Conservation (phyloP, 2,797 vertebrate species). For the Gymnocypris eckloni region DNA sequence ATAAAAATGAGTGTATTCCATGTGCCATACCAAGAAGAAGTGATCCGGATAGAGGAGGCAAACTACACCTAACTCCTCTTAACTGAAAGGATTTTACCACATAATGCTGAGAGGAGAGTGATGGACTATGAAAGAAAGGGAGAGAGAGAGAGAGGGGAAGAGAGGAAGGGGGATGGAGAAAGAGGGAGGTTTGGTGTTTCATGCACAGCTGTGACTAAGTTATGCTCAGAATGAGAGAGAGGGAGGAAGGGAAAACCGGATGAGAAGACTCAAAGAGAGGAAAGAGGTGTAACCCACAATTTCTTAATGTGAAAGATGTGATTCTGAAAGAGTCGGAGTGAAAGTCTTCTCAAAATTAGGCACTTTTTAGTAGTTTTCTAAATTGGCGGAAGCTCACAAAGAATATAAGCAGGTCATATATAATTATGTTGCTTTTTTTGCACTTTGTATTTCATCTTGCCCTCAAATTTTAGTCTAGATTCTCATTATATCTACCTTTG, state of each 20-base stretch:
- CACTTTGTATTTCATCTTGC: background rate
- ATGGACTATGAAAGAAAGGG: slow-evolving; percentile 32
- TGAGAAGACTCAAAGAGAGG: slow-evolving; percentile 44
- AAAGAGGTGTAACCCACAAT: slow-evolving; percentile 33
- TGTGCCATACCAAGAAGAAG: slow-evolving; percentile 71
- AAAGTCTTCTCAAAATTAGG: background rate
- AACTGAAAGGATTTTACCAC: slow-evolving; percentile 40
- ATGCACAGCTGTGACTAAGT: slow-evolving; percentile 45
- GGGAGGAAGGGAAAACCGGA: slow-evolving; percentile 41
- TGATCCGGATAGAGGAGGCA: slow-evolving; percentile 1
- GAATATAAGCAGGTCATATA: background rate
- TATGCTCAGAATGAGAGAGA: slow-evolving; percentile 41
- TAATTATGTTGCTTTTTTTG: background rate
- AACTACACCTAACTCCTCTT: background rate
- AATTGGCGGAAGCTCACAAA: background rate
- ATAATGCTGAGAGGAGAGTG: slow-evolving; percentile 44
- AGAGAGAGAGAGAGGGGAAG: slow-evolving; percentile 26
- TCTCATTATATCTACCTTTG: background rate
- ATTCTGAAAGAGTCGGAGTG: background rate
- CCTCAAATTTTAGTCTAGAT: background rate
- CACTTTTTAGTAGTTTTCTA: background rate
- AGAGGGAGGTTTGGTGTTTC: slow-evolving; percentile 48
- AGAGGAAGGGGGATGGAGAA: slow-evolving; percentile 18
- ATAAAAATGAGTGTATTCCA: slow-evolving; percentile 75
- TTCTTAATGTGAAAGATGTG: slow-evolving; percentile 28